Evolutionary conservation across 2,888 invertebrate genomes (phyloP).

Genomic region (Punctoribates punctum): DNA sequence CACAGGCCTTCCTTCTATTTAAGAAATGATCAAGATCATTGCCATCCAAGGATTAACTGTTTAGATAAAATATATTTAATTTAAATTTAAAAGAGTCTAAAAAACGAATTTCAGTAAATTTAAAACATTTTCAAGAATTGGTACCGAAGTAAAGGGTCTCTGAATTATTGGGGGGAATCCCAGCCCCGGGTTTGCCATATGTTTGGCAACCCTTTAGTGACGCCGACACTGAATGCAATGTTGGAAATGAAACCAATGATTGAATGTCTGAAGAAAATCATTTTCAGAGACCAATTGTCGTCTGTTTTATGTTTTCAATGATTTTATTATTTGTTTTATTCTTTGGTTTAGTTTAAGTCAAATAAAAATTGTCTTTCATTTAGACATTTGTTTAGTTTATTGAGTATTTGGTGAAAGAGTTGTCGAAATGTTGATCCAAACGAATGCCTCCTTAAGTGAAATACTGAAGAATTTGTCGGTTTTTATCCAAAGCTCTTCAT

Average conservation of each 20-base stretch:
- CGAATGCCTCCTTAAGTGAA: background rate
- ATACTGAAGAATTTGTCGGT: constrained; percentile 33
- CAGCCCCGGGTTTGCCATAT: background rate
- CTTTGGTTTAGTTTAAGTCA: background rate
- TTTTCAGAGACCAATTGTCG: background rate
- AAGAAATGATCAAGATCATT: too few relatives aligned
- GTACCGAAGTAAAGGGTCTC: too few relatives aligned
- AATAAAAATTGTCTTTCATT: background rate
- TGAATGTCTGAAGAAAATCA: background rate
- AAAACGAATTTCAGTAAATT: too few relatives aligned
- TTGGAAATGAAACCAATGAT: constrained; percentile 5
- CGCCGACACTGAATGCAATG: constrained; percentile 22
- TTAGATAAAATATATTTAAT: too few relatives aligned
- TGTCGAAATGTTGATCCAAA: constrained; percentile 13
- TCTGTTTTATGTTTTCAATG: background rate
- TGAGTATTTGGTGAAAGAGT: background rate
- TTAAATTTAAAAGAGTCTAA: too few relatives aligned
- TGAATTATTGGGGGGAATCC: too few relatives aligned
- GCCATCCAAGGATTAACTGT: too few relatives aligned
- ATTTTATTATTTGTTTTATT: background rate
- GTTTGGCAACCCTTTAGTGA: background rate
- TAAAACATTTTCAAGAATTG: too few relatives aligned
- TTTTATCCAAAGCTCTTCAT: constrained; percentile 28
- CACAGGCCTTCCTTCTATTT: too few relatives aligned
- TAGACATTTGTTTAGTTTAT: background rate